Evolutionary conservation across 2,888 invertebrate species (phyloP).

Genomic region (Drosophila monieri): DNA sequence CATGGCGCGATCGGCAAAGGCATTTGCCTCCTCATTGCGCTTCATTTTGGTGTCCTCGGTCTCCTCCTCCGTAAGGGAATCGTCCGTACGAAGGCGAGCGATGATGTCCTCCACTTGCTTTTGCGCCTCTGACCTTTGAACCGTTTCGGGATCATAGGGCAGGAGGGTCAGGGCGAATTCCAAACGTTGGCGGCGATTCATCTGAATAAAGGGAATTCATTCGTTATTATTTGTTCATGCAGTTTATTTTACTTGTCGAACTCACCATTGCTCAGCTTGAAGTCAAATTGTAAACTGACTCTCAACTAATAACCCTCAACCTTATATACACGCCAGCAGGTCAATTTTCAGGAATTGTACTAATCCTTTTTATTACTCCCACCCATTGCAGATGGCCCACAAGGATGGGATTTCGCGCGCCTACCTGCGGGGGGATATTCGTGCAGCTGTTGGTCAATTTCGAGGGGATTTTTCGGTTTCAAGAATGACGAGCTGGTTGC

Average conservation of each 20-base stretch:
- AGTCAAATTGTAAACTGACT: conserved; percentile 54
- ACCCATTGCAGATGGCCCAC: conserved; percentile 49
- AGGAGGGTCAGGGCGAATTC: conserved; percentile 60
- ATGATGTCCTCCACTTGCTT: conserved; percentile 55
- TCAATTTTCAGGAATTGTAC: background rate
- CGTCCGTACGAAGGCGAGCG: conserved; percentile 44
- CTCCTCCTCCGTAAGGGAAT: conserved; percentile 42
- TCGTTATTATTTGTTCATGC: background rate
- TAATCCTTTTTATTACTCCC: conserved; percentile 27
- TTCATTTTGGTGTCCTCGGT: conserved; percentile 36
- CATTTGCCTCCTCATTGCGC: conserved; percentile 26
- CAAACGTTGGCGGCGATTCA: conserved; percentile 60
- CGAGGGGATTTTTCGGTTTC: background rate
- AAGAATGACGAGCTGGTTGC: background rate
- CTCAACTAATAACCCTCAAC: background rate
- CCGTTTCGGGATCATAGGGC: conserved; percentile 47
- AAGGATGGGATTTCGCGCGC: background rate
- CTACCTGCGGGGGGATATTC: conserved; percentile 47
- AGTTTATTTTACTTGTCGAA: background rate
- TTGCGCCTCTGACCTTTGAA: conserved; percentile 50
- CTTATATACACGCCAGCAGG: conserved; percentile 58
- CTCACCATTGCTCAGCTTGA: conserved; percentile 57
- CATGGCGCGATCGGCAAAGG: conserved; percentile 65
- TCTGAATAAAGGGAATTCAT: conserved; percentile 21
- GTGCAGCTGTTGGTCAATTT: conserved; percentile 31